These are phyloP conservation scores for Aselliscus stoliczkanus DNA, from an alignment of 2,797 vertebrate species.

Conservation along the genomic window DNA sequence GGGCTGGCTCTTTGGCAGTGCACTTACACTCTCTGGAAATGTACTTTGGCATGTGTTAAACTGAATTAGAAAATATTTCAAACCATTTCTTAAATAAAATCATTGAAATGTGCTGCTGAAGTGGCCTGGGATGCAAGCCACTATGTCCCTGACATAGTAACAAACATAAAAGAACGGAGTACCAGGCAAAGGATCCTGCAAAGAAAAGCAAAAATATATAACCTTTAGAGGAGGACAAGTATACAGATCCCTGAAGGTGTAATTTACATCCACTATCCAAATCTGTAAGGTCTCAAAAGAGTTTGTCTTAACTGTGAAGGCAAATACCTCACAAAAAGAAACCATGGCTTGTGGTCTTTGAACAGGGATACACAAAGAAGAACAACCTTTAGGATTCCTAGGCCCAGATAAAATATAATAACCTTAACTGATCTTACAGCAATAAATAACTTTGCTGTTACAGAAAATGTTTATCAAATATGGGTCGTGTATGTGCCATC, in stretches of 20 bases:
- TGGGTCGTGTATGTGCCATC: too few relatives aligned
- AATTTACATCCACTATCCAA: slow-evolving; percentile 19
- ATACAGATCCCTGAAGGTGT: not conserved
- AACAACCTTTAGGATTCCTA: not conserved
- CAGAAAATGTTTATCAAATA: not conserved
- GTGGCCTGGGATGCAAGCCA: not conserved
- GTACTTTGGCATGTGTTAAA: not conserved
- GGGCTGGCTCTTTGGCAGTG: not conserved
- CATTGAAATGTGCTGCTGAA: slow-evolving; percentile 69
- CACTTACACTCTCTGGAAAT: not conserved
- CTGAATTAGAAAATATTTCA: slow-evolving; percentile 50
- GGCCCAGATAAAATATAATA: not conserved
- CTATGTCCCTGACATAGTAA: not conserved
- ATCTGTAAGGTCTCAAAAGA: slow-evolving; percentile 22
- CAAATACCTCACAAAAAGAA: not conserved
- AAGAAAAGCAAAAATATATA: slow-evolving; percentile 8
- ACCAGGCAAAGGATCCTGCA: not conserved
- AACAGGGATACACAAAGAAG: not conserved
- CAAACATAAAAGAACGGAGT: not conserved
- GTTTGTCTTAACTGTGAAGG: slow-evolving; percentile 11
- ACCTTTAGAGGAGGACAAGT: slow-evolving; percentile 29
- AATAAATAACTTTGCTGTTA: not conserved
- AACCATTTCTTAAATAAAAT: slow-evolving; percentile 66
- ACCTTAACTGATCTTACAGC: not conserved
- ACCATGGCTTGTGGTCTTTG: slow-evolving; percentile 1